Conservation (phyloP, 2,113 vertebrate genomes). For the Sinocyclocheilus maitianheensis region DNA sequence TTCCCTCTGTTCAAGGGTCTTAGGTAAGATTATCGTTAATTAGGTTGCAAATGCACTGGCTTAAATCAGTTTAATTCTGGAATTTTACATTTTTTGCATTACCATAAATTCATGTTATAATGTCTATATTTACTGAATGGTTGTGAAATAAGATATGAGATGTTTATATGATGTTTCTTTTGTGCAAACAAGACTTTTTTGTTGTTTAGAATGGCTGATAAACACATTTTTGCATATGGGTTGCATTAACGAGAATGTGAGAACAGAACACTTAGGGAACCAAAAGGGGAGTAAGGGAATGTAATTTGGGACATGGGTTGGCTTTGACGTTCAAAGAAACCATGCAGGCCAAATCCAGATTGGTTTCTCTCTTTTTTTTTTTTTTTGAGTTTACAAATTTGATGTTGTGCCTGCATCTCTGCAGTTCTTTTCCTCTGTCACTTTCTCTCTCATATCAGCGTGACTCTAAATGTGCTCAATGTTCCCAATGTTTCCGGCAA, state of each 20-base stretch:
- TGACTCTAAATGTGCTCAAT: neutral
- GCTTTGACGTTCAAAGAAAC: neutral
- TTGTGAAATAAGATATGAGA: neutral
- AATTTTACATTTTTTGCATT: neutral
- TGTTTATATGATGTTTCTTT: neutral
- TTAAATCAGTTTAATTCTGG: neutral
- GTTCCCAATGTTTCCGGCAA: neutral
- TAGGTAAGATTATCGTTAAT: neutral
- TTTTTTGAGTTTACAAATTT: neutral
- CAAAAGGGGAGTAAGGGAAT: neutral
- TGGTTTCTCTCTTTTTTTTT: neutral
- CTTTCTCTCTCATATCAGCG: neutral
- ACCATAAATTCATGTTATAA: neutral
- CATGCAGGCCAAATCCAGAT: constrained; percentile 17
- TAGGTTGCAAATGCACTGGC: neutral
- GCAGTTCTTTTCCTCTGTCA: neutral
- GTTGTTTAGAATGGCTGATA: constrained; percentile 15
- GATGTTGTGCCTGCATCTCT: neutral
- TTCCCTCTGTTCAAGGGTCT: neutral
- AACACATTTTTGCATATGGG: constrained; percentile 21
- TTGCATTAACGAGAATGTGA: constrained; percentile 1
- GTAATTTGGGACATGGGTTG: constrained; percentile 7
- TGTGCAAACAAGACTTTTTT: neutral
- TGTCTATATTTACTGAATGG: neutral
- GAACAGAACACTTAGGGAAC: neutral